A percentile compares a stretch with the other conserved stretches of the same genome.
Conservation (phyloP, 2,797 vertebrate genomes). For the Coregonus sp. region DNA sequence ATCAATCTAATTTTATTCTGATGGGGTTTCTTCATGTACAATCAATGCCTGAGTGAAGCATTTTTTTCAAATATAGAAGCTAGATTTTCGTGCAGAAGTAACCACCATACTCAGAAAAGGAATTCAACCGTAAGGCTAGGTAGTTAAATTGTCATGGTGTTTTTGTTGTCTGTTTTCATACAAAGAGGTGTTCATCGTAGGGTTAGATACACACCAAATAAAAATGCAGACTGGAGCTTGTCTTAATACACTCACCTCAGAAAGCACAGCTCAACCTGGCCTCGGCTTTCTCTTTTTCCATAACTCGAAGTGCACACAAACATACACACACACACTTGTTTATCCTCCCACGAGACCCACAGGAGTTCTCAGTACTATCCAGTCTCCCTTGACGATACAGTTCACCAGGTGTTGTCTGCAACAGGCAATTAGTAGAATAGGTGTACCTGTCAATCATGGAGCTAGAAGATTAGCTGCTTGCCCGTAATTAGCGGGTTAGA, state of each 20-base stretch:
- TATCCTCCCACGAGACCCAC: slow-evolving; percentile 69
- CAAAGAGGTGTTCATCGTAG: background rate
- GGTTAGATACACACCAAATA: background rate
- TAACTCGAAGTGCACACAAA: background rate
- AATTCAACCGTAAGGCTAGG: background rate
- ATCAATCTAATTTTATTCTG: no score
- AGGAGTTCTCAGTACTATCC: slow-evolving; percentile 72
- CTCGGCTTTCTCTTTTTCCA: background rate
- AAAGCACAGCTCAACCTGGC: slow-evolving; percentile 6
- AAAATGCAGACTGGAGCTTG: slow-evolving; percentile 7
- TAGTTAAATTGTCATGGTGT: background rate
- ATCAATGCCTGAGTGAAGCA: background rate
- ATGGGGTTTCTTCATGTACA: background rate
- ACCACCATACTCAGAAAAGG: background rate
- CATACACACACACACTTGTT: slow-evolving; percentile 49
- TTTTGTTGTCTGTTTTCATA: background rate
- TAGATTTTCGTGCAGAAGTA: background rate
- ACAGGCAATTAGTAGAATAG: slow-evolving; percentile 86
- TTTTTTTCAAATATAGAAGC: background rate
- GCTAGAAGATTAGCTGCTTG: slow-evolving; percentile 82
- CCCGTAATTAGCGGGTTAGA: slow-evolving; percentile 85
- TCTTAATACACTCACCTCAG: slow-evolving; percentile 6
- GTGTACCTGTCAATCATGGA: slow-evolving; percentile 82
- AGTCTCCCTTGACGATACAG: slow-evolving; percentile 71
- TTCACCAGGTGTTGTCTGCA: slow-evolving; percentile 86